phyloP scores from a whole-genome alignment of 92 coral and sea anemone genomes.

The Epizoanthus rinbou region DNA sequence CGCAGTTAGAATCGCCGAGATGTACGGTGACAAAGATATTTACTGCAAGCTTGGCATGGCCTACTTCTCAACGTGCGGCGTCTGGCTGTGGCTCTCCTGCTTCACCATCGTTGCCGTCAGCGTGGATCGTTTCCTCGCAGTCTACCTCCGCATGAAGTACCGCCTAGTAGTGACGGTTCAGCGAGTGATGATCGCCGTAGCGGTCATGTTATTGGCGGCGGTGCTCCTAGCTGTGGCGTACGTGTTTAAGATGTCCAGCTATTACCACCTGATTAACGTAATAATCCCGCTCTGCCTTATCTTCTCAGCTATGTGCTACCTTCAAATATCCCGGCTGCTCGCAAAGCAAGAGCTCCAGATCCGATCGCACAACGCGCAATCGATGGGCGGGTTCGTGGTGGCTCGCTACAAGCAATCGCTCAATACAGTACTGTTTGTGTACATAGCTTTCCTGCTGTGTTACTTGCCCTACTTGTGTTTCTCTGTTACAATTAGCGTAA shows the following conservation, averaged over 20 bases:
- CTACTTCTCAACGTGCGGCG: slow-evolving; percentile 35
- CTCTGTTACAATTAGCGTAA: slow-evolving; percentile 1
- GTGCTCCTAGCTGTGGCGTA: slow-evolving; percentile 33
- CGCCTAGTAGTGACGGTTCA: slow-evolving; percentile 20
- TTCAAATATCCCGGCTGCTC: slow-evolving; percentile 27
- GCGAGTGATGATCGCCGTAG: slow-evolving; percentile 18
- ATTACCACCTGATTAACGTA: slow-evolving; percentile 30
- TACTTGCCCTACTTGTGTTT: slow-evolving; percentile 27
- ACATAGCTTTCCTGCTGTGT: slow-evolving; percentile 36
- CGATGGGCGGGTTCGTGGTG: slow-evolving; percentile 22
- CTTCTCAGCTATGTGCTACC: slow-evolving; percentile 6
- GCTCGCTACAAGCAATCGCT: slow-evolving; percentile 45
- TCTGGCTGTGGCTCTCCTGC: slow-evolving; percentile 32
- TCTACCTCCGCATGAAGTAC: slow-evolving; percentile 37
- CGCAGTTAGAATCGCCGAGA: slow-evolving; percentile 31
- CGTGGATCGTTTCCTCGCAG: slow-evolving; percentile 35
- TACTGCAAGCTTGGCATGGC: slow-evolving; percentile 43
- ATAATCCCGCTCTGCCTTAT: slow-evolving; percentile 27
- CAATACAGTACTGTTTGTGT: slow-evolving; percentile 32
- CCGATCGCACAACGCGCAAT: slow-evolving; percentile 12
- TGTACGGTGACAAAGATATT: neutral
- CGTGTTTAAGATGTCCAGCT: slow-evolving; percentile 38
- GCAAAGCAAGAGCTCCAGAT: slow-evolving; percentile 9
- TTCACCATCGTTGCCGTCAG: slow-evolving; percentile 36
- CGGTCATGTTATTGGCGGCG: slow-evolving; percentile 11